Conservation (phyloP, 2,888 invertebrate species). For the Calameuta filiformis region DNA sequence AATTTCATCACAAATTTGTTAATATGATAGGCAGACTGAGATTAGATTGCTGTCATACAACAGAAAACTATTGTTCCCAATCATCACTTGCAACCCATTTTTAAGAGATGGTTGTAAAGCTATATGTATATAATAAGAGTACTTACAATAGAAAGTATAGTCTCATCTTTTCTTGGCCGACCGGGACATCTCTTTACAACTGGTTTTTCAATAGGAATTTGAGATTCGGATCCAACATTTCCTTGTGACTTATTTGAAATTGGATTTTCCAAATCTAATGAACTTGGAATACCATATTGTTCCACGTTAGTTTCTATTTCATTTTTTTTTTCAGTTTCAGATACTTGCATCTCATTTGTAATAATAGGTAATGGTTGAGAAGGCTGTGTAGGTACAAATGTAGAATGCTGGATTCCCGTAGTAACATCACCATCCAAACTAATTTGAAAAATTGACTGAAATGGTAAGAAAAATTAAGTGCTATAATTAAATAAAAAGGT, state of each 20-base stretch:
- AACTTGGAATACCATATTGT: no score
- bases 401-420: conserved; percentile 28
- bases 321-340: conserved; percentile 1
- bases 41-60: no score
- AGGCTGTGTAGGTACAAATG: conserved; percentile 27
- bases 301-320: neutral
- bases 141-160: conserved; percentile 21
- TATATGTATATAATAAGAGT: neutral
- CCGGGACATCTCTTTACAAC: conserved; percentile 40
- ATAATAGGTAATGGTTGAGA: conserved; percentile 21
- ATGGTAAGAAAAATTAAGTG: conserved; percentile 11
- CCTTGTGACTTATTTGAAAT: neutral
- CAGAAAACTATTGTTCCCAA: no score
- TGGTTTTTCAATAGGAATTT: neutral
- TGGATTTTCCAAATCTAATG: no score
- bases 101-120: no score
- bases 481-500: conserved; percentile 3
- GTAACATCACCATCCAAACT: conserved; percentile 34
- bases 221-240: neutral
- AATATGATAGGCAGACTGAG: no score
- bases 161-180: conserved; percentile 45
- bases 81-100: neutral
- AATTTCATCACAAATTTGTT: no score
- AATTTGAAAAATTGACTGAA: conserved; percentile 47
- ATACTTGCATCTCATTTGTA: conserved; percentile 14